Conservation (phyloP, 2,888 invertebrate genomes). For the Lithophane semibrunnea region DNA sequence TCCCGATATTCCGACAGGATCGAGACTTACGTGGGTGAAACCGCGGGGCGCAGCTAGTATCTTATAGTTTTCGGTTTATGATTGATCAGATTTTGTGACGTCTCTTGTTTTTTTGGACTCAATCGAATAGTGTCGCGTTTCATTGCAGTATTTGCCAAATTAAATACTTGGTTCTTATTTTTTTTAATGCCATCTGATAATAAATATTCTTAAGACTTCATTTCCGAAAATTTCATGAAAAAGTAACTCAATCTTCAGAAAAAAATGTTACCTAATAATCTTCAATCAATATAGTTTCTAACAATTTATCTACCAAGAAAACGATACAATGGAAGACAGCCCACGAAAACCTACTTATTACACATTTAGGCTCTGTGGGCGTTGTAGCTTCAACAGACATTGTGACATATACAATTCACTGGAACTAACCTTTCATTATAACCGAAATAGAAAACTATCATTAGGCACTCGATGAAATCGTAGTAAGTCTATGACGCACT, state of each 20-base stretch:
- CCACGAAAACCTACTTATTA: constrained; percentile 17
- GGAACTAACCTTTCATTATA: constrained; percentile 47
- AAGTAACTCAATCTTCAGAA: not conserved
- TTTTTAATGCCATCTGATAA: not conserved
- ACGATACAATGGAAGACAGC: not conserved
- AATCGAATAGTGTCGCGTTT: not conserved
- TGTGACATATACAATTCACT: constrained; percentile 33
- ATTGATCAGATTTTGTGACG: not conserved
- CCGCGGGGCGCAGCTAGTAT: no score
- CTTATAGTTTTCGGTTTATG: not conserved
- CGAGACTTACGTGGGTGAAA: no score
- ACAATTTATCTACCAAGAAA: constrained; percentile 3
- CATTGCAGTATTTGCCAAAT: not conserved
- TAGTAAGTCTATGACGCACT: constrained; percentile 49
- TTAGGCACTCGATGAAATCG: constrained; percentile 34
- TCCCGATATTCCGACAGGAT: no score
- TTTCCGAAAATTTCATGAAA: not conserved
- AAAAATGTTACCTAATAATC: not conserved
- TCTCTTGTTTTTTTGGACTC: not conserved
- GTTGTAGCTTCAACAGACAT: constrained; percentile 19
- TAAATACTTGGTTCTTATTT: not conserved
- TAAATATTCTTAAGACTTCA: not conserved
- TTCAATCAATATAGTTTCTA: not conserved
- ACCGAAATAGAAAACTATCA: constrained; percentile 45
- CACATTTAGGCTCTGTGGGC: constrained; percentile 11